These are phyloP conservation scores for Vulpes lagopus DNA, from an alignment of 2,113 vertebrate species.

Conservation along the genomic window DNA sequence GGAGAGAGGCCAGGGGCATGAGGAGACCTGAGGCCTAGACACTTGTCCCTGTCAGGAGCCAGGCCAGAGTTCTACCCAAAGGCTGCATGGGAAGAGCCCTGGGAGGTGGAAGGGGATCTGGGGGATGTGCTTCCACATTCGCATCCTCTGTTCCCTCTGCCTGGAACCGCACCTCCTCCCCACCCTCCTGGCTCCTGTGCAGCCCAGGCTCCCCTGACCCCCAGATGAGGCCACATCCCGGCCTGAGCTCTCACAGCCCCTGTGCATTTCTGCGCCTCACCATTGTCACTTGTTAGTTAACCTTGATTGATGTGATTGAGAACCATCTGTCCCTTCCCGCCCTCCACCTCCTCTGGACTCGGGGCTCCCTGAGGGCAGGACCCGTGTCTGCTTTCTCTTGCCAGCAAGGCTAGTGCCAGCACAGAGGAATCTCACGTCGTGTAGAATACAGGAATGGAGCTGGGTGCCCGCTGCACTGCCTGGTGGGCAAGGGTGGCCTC, in stretches of 20 bases:
- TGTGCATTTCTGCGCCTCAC: rapidly evolving
- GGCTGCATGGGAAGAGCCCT: not conserved
- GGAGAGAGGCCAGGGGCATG: not conserved
- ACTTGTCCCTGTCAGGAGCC: not conserved
- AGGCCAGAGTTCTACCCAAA: not conserved
- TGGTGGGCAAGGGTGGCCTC: not conserved
- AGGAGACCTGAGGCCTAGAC: not conserved
- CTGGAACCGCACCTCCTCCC: not conserved
- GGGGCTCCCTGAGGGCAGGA: rapidly evolving
- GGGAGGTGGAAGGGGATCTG: not conserved
- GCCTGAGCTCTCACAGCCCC: no score
- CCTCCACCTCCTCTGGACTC: not conserved
- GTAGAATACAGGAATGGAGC: no score
- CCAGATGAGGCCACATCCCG: not conserved
- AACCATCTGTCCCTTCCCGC: not conserved
- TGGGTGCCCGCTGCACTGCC: not conserved
- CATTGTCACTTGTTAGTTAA: not conserved
- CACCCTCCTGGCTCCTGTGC: not conserved
- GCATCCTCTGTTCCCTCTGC: not conserved
- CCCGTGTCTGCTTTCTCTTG: not conserved
- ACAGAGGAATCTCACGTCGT: not conserved
- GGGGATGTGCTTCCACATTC: rapidly evolving
- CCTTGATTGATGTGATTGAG: no score
- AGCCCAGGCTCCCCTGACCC: not conserved
- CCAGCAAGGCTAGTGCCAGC: not conserved